Base-by-base conservation (phyloP, 2,888 invertebrate genomes). In the Thymelicus sylvestris region DNA sequence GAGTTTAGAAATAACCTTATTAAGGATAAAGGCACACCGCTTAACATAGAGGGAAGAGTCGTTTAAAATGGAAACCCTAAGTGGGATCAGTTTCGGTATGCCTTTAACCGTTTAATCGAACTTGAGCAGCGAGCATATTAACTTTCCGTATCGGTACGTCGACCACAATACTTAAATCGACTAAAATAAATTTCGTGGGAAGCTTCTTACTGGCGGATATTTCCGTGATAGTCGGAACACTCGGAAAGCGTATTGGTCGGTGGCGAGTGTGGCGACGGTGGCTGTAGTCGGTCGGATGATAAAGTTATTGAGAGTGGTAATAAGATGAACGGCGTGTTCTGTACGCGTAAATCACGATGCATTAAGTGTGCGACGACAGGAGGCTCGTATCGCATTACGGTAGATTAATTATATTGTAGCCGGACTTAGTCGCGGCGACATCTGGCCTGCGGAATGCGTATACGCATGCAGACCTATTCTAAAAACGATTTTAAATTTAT, bases 301-400 rank as follows among this genome's bases (percentile, higher is more conserved):
- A 89, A 92, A 92, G 91, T 93, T 93, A 93, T 93, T 91, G 91
- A 91, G 92, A 92, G 92, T 91, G 92, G 90, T 92, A 92, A 92
- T 92, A 93, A 93, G 93, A 93, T 93, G 91, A 93, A 93, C 90
- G 87, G 86, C 88, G 86, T 83, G 87, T 88, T 88, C 86, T 86
- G 83, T 77, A 87, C 83, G 82, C 90, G 89, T 93, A 93, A 93
- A 93, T 93, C 92, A 92, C 92, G 88, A 86, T 88, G 92, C 89
- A 92, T 93, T 92, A 92, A 92, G 88, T 89, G 83, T 87, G 82
- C 87, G 90, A 87, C 88, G 92, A 92, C 91, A 90, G 91, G 83
- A 83, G 87, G 86, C 86, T 86, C 84, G 89, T 89, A 90, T 92
- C 90, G 91, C 85, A 90, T 92, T 92, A 92, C 91, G 87, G 83